Base-by-base conservation (phyloP, 2,888 invertebrate genomes). In the Acanthosoma haemorrhoidale region DNA sequence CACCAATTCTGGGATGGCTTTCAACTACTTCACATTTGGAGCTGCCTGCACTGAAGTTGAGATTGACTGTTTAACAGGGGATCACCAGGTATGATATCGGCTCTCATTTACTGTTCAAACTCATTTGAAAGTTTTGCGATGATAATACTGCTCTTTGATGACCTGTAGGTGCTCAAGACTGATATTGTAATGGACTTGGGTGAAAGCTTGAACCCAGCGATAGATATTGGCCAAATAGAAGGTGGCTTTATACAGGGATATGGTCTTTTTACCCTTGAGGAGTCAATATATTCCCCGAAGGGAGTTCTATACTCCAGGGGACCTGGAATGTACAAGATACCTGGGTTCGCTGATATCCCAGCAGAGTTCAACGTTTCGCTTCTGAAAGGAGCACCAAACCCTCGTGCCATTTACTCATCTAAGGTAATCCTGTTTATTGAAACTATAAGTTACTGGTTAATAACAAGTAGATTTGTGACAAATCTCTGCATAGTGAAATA, bases 131-230 rank as follows among this genome's bases (percentile, higher is more conserved):
- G 2, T 15, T 39, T 88, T 85, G 76, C 94, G 51, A n/a, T 25
- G 2, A 25, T n/a, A 21, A 3, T 95, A 96, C 32, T 89, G 89
- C 70, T 97, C 96, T 78, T 97, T 96, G 9, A 25, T 13, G 0
- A 0, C 29, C 41, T 74, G 18, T 75, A 86, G 86, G 89, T 96
- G 1, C 80, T 94, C 36, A 85, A 90, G 77, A 90, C 92, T 0
- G 95, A 97, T 77, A 96, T 97, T 75, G 95, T 97, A 0, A 96
- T 97, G 96, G 97, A 97, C 82, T 84, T 97, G 75, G 96, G 96
- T 0, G 89, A 92, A 75, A 96, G 96, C 80, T 81, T 97, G 68
- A 97, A 97, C 81, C 97, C 97, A 3, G 96, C 96, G 1, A 94
- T 97, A 74, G 97, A 97, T 77, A 91, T 97, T 76, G 97, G 96